phyloP scores from a whole-genome alignment of 2,797 vertebrate genomes.

The Notamacropus eugenii region DNA sequence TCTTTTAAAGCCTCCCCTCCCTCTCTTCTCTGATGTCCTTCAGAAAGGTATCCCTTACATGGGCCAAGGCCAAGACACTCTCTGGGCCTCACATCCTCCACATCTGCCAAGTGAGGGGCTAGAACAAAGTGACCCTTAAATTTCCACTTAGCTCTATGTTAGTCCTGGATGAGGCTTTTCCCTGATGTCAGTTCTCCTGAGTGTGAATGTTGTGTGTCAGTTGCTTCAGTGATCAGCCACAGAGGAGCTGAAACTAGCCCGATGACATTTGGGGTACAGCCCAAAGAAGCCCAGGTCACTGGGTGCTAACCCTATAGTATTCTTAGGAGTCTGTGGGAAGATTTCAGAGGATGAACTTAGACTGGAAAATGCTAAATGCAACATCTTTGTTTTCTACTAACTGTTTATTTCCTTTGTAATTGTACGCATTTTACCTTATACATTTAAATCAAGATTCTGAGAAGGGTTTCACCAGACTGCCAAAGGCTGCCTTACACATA shows the following conservation, averaged over 20 bases:
- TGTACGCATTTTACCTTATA: not conserved
- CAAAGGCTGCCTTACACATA: not conserved
- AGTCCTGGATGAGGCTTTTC: not conserved
- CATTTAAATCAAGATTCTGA: not conserved
- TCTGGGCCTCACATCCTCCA: not conserved
- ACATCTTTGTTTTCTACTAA: not conserved
- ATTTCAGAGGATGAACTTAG: too few species aligned
- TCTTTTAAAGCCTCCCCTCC: not conserved
- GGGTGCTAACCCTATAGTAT: not conserved
- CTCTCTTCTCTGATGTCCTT: not conserved
- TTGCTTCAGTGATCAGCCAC: not conserved
- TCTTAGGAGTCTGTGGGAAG: not conserved
- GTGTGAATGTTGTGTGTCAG: not conserved
- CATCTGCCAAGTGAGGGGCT: not conserved
- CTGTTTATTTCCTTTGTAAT: not conserved
- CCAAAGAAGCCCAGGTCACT: too few species aligned
- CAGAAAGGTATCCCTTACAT: not conserved
- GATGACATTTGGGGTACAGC: not conserved
- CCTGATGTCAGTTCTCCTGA: not conserved
- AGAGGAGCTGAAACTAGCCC: not conserved
- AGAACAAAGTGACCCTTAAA: not conserved
- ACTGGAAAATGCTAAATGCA: too few species aligned
- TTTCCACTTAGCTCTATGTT: not conserved
- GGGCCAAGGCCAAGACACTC: not conserved
- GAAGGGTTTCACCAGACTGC: too few species aligned